phyloP scores from a whole-genome alignment of 2,888 invertebrate species.

The Margaritifera margaritifera region DNA sequence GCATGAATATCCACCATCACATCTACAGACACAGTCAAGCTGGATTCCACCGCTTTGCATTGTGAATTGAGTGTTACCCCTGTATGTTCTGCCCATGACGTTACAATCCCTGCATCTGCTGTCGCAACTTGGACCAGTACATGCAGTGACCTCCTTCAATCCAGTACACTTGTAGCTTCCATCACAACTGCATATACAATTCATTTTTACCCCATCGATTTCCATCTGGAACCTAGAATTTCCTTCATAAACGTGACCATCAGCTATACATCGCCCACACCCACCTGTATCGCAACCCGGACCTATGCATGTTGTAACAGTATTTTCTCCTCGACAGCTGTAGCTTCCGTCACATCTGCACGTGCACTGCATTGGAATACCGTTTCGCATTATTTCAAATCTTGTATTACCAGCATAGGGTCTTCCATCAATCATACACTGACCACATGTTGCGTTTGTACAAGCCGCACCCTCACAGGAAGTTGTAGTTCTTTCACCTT shows the following conservation, averaged over 20 bases:
- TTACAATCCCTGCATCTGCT: conserved; percentile 25
- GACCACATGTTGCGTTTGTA: conserved; percentile 39
- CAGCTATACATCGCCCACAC: conserved; percentile 47
- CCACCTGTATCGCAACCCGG: conserved; percentile 27
- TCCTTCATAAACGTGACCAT: conserved; percentile 41
- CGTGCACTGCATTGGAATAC: conserved; percentile 47
- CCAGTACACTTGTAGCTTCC: conserved; percentile 40
- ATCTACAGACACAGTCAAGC: conserved; percentile 54
- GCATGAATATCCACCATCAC: conserved; percentile 44
- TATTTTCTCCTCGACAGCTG: conserved; percentile 49
- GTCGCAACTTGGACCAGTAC: conserved; percentile 13
- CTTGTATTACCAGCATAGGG: conserved; percentile 48
- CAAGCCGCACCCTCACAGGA: conserved; percentile 42
- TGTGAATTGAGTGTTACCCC: conserved; percentile 43
- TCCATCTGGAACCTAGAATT: conserved; percentile 46
- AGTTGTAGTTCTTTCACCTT: conserved; percentile 35
- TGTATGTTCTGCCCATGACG: conserved; percentile 32
- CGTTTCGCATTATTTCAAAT: conserved; percentile 46
- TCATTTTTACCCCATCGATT: conserved; percentile 33
- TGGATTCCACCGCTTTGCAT: conserved; percentile 45
- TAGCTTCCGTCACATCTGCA: conserved; percentile 64
- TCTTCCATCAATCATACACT: conserved; percentile 45
- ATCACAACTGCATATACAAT: conserved; percentile 57
- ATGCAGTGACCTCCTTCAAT: conserved; percentile 5
- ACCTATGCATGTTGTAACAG: conserved; percentile 38